phyloP scores from a whole-genome alignment of 2,797 vertebrate species.

The Ctenosaura bakeri region DNA sequence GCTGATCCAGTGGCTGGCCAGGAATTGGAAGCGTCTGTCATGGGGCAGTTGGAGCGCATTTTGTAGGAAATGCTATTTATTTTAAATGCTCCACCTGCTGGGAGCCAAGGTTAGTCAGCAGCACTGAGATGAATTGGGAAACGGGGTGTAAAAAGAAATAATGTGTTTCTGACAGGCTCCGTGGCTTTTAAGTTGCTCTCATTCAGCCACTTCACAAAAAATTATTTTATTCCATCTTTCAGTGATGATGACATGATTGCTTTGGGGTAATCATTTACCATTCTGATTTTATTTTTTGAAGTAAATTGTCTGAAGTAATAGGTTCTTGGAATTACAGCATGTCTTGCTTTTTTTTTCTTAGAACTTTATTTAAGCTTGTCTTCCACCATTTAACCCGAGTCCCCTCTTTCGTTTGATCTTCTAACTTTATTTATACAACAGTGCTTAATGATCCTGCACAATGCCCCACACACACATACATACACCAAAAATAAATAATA shows the following conservation, averaged over 20 bases:
- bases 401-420: conserved; percentile 87
- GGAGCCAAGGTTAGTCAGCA: conserved; percentile 90
- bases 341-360: conserved; percentile 84
- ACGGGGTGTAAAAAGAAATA: conserved; percentile 92
- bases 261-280: conserved; percentile 99
- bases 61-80: conserved; percentile 97
- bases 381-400: conserved; percentile 92
- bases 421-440: conserved; percentile 95
- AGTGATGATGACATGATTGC: conserved; percentile 99
- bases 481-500: conserved; percentile 66
- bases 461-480: conserved; percentile 59
- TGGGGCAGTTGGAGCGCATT: conserved; percentile 89
- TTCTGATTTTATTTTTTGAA: conserved; percentile 94
- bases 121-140: conserved; percentile 90
- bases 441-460: conserved; percentile 90
- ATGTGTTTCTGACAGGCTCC: conserved; percentile 94
- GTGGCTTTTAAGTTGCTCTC: conserved; percentile 99
- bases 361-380: conserved; percentile 92
- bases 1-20: conserved; percentile 96
- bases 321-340: conserved; percentile 89
- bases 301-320: conserved; percentile 97
- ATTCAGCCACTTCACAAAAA: conserved; percentile 96
- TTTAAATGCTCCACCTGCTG: conserved; percentile 97
- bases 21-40: conserved; percentile 90
- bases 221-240: conserved; percentile 99